Base-by-base conservation (phyloP, 2,797 vertebrate genomes). In the Xenopus petersii region DNA sequence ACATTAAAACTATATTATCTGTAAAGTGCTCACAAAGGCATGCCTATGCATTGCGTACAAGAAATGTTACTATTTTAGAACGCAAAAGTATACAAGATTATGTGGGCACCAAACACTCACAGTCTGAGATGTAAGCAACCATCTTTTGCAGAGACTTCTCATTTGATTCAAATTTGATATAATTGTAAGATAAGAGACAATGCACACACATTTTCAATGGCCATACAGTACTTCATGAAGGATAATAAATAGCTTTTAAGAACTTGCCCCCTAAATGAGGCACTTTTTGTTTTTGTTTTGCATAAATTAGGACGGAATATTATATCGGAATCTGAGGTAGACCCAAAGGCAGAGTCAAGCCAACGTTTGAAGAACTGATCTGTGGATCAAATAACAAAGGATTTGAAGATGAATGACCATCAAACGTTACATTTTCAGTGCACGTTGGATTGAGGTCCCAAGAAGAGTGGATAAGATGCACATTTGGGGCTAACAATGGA, bases 181-280 rank as follows among this genome's bases (percentile, higher is more conserved):
- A 60, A 60, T 60, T 24, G 12, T 24, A 60, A 12, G 21, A 55
- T n/a, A 61, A 68, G 24, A 63, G 24, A 17, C 59, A 26, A 63
- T 68, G 48, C 26, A 11, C 17, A 21, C 2, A 26, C 24, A 59
- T 60, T 51, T 33, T 5, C 12, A 51, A 63, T 69, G 48, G 62
- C 36, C 24, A 16, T 26, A 59, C 63, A 42, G 49, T 51, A 51
- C 15, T 12, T 59, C 65, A 12, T 26, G 17, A 47, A 67, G 68
- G 67, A 61, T 61, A 72, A 73, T 77, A 77, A 77, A 77, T 77
- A 77, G 54, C 63, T 58, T 73, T 73, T 73, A 51, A 51, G 49
- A 4, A 16, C 55, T 42, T 42, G 36, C 36, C 36, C 36, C 36
- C 36, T 42, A 42, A 6, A 42, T 0, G 5, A 42, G 36, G 36